A percentile compares a stretch with the other conserved stretches of the same genome.
phyloP scores from a whole-genome alignment of 2,113 vertebrate genomes.

The Lathamus discolor region DNA sequence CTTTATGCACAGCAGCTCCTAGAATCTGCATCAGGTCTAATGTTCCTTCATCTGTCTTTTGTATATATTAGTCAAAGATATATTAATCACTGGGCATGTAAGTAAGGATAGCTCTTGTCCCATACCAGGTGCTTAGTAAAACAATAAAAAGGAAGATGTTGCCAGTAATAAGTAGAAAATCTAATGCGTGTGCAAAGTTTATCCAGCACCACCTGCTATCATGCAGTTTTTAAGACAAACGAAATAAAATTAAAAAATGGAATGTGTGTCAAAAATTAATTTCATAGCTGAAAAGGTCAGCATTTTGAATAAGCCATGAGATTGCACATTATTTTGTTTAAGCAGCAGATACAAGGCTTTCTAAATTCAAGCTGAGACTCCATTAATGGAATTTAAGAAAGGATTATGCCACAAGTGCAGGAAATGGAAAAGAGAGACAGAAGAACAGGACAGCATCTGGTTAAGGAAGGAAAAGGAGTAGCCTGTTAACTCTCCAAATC shows the following conservation, averaged over 20 bases:
- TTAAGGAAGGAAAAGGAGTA: neutral
- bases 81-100: neutral
- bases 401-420: neutral
- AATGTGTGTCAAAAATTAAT: neutral
- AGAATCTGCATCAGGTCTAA: neutral
- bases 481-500: neutral
- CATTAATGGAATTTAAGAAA: neutral
- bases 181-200: neutral
- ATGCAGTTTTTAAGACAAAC: neutral
- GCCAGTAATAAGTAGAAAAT: neutral
- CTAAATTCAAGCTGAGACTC: neutral
- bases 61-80: neutral
- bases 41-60: neutral
- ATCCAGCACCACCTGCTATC: neutral
- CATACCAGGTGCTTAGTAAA: neutral
- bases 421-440: neutral
- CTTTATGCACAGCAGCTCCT: neutral
- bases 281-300: neutral
- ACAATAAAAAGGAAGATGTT: neutral
- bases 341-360: neutral
- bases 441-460: neutral
- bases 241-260: neutral
- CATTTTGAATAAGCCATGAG: neutral
- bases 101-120: neutral
- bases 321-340: neutral